Percentiles rank a stretch among this genome's conserved stretches.
phyloP scores from a whole-genome alignment of 2,888 invertebrate genomes.

The Drosophila paracracens region DNA sequence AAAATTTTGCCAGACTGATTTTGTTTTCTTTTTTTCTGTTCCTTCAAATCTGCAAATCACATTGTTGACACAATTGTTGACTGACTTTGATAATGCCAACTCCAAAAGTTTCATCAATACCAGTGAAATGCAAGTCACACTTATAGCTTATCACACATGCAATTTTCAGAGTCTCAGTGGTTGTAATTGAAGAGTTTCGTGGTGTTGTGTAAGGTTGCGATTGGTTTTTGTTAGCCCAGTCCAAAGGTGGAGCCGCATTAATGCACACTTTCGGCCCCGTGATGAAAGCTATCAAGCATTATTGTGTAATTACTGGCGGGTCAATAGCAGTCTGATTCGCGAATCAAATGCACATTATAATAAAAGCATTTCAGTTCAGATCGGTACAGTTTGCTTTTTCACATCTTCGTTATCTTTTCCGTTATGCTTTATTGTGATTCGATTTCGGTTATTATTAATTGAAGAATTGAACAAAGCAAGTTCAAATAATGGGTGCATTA shows the following conservation, averaged over 20 bases:
- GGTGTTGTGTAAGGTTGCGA: constrained; percentile 36
- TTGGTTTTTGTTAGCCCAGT: constrained; percentile 46
- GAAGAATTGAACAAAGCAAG: constrained; percentile 20
- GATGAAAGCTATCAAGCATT: constrained; percentile 44
- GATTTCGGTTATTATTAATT: constrained; percentile 33
- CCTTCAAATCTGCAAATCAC: constrained; percentile 57
- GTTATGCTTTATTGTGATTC: constrained; percentile 15
- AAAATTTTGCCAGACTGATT: constrained; percentile 21
- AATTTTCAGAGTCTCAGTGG: constrained; percentile 28
- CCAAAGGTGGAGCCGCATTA: constrained; percentile 23
- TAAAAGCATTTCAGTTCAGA: constrained; percentile 35
- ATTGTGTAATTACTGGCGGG: constrained; percentile 59
- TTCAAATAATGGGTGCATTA: constrained; percentile 33
- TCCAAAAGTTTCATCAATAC: constrained; percentile 5
- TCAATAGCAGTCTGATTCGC: constrained; percentile 63
- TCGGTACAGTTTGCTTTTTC: constrained; percentile 3
- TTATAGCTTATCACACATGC: constrained; percentile 38
- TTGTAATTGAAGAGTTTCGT: constrained; percentile 21
- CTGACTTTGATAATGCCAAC: constrained; percentile 33
- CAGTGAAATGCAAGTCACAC: constrained; percentile 56
- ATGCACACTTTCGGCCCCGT: constrained; percentile 30
- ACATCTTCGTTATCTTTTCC: constrained; percentile 8
- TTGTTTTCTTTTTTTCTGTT: constrained; percentile 12
- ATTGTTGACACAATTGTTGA: constrained; percentile 26
- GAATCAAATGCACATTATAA: constrained; percentile 69